A percentile compares a stretch with the other conserved stretches of the same genome.
Evolutionary conservation across 1,140 invertebrate species (phyloP).

Genomic region (Luehdorfia chinensis): DNA sequence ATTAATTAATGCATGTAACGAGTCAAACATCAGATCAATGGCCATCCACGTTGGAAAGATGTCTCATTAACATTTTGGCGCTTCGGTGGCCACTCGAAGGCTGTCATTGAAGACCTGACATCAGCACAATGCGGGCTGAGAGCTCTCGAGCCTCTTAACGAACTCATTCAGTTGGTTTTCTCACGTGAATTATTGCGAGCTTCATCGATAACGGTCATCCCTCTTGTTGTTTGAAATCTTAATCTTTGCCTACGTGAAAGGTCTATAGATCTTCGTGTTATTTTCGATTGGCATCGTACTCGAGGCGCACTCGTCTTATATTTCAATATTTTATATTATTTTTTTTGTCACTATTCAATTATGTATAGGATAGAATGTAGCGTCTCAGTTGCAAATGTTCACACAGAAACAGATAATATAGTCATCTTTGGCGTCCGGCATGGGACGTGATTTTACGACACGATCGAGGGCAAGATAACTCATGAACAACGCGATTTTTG

Average conservation of each 20-base stretch:
- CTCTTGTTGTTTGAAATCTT: slow-evolving; percentile 31
- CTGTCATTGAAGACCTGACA: slow-evolving; percentile 44
- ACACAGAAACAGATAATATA: no score
- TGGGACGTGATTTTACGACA: no score
- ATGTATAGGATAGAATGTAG: no score
- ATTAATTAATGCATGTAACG: slow-evolving; percentile 13
- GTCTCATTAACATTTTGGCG: slow-evolving; percentile 68
- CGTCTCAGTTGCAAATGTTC: no score
- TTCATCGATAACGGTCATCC: slow-evolving; percentile 27
- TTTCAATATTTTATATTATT: no score
- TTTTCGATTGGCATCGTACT: slow-evolving; percentile 4
- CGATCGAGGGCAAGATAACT: no score
- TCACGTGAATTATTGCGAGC: slow-evolving; percentile 57
- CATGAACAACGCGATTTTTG: no score
- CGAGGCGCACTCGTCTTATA: no score
- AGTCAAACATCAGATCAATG: slow-evolving; percentile 33
- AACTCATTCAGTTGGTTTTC: slow-evolving; percentile 70
- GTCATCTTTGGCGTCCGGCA: no score
- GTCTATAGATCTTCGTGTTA: not conserved
- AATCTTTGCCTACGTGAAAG: slow-evolving; percentile 17
- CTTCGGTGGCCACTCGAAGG: slow-evolving; percentile 36
- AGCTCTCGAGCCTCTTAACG: slow-evolving; percentile 64
- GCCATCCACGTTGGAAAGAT: slow-evolving; percentile 30
- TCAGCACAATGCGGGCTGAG: slow-evolving; percentile 57
- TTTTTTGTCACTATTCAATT: no score